Evolutionary conservation across 2,888 invertebrate genomes (phyloP).

Genomic region (Mythimna vitellina): DNA sequence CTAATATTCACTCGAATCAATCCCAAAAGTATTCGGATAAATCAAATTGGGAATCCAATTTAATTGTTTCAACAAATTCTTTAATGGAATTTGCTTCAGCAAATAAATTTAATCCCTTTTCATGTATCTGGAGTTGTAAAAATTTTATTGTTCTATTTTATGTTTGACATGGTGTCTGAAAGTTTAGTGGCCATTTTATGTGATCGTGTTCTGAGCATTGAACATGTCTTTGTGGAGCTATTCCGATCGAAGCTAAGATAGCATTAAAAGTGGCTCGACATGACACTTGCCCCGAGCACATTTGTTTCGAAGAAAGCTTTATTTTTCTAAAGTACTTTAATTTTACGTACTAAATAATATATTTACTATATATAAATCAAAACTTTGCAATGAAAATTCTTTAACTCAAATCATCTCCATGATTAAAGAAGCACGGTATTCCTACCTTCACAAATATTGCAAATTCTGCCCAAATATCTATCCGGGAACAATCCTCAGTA

Average conservation of each 20-base stretch:
- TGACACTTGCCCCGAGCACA: conserved; percentile 17
- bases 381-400: neutral
- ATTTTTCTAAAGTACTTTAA: neutral
- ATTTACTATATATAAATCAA: neutral
- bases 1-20: conserved; percentile 35
- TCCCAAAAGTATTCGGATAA: conserved; percentile 48
- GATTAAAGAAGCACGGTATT: conserved; percentile 8
- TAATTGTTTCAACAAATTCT: conserved; percentile 66
- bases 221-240: conserved; percentile 60
- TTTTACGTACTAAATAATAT: neutral
- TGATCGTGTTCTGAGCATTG: conserved; percentile 71
- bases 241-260: conserved; percentile 42
- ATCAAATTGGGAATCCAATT: conserved; percentile 60
- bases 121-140: conserved; percentile 78
- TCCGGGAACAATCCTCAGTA: conserved; percentile 15
- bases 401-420: neutral
- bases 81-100: conserved; percentile 65
- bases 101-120: conserved; percentile 75
- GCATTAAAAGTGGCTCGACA: conserved; percentile 42
- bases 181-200: conserved; percentile 76
- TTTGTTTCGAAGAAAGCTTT: conserved; percentile 17
- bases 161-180: conserved; percentile 71
- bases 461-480: conserved; percentile 37
- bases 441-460: conserved; percentile 24
- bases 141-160: conserved; percentile 77